Percentiles rank a stretch among this genome's conserved stretches.
phyloP scores from a whole-genome alignment of 92 coral and sea anemone species.

The Pocillopora meandrina region DNA sequence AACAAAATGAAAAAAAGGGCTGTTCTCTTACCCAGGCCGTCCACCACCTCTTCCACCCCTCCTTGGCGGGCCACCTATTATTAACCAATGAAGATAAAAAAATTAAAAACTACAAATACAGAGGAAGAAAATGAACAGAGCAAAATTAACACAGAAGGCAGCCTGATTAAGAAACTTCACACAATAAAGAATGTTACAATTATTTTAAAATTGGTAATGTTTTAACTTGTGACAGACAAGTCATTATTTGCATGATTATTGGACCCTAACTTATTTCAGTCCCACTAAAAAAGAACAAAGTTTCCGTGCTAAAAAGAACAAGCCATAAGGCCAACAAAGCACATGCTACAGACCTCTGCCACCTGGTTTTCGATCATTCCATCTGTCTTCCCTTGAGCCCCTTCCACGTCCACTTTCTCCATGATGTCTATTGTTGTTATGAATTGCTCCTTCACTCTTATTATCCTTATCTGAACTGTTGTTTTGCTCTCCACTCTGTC shows the following conservation, averaged over 20 bases:
- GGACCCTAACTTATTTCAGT: not conserved
- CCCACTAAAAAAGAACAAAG: not conserved
- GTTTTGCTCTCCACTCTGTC: conserved; percentile 67
- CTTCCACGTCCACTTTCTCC: conserved; percentile 82
- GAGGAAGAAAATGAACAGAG: not conserved
- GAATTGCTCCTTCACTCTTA: conserved; percentile 28
- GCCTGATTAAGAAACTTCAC: no score
- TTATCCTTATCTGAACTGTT: conserved; percentile 57
- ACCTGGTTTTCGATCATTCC: conserved; percentile 68
- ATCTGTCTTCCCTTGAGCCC: conserved; percentile 85
- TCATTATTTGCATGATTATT: not conserved
- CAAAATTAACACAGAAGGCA: no score
- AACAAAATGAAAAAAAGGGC: not conserved
- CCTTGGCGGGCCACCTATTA: conserved; percentile 66
- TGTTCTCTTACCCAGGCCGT: conserved; percentile 70
- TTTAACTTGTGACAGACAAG: not conserved
- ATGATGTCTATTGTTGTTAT: conserved; percentile 67
- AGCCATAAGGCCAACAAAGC: not conserved
- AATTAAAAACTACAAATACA: not conserved
- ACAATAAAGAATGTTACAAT: not conserved
- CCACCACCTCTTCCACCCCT: conserved; percentile 82
- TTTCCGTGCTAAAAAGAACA: not conserved
- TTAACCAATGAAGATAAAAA: not conserved
- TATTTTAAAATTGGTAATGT: not conserved
- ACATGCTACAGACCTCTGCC: conserved; percentile 57